Conservation (phyloP, 1,140 invertebrate species). For the Drosophila grimshawi region DNA sequence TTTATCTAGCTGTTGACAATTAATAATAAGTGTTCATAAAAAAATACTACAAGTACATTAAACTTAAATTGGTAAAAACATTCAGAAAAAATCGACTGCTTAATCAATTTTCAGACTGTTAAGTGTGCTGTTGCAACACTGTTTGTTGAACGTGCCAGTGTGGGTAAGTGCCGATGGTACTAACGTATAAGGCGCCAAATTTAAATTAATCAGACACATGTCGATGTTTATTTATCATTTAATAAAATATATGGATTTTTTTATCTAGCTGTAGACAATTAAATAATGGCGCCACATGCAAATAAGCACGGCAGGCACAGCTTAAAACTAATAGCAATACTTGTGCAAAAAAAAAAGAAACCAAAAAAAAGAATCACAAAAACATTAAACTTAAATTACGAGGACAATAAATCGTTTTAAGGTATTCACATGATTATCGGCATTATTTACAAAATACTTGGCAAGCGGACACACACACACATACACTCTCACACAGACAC, state of each 20-base stretch:
- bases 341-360: slow-evolving; percentile 16
- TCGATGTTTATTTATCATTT: slow-evolving; percentile 53
- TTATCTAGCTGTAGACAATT: slow-evolving; percentile 35
- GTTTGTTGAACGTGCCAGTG: slow-evolving; percentile 5
- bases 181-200: slow-evolving; percentile 5
- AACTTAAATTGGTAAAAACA: slow-evolving; percentile 10
- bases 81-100: slow-evolving; percentile 12
- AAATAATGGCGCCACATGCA: slow-evolving; percentile 41
- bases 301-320: slow-evolving; percentile 48
- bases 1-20: slow-evolving; percentile 37
- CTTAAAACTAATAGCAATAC: slow-evolving; percentile 67
- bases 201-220: slow-evolving; percentile 22
- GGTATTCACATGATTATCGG: slow-evolving; percentile 49
- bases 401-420: slow-evolving; percentile 41
- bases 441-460: slow-evolving; percentile 52
- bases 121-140: slow-evolving; percentile 9
- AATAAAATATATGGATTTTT: slow-evolving; percentile 57
- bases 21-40: slow-evolving; percentile 2
- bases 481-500: neutral
- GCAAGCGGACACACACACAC: slow-evolving; percentile 15
- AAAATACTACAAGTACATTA: too few species aligned
- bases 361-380: slow-evolving; percentile 36
- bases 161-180: neutral
- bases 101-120: slow-evolving; percentile 31
- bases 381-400: slow-evolving; percentile 52